Evolutionary conservation across 2,888 invertebrate genomes (phyloP).

Genomic region (Brachyptera risi): DNA sequence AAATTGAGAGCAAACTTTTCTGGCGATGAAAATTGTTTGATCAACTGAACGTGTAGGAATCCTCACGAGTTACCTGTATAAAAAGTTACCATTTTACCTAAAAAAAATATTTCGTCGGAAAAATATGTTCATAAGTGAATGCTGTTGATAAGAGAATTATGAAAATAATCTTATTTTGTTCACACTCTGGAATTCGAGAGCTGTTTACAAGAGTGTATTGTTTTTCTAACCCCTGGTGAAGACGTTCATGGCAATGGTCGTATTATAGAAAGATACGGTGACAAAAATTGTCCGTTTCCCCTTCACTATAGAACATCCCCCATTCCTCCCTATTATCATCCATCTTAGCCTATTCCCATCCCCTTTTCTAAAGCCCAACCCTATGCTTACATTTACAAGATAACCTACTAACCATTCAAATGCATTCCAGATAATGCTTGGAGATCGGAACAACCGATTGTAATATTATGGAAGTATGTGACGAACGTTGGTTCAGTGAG

Average conservation of each 20-base stretch:
- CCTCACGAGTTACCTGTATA: no score
- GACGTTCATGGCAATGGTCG: neutral
- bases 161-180: no score
- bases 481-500: neutral
- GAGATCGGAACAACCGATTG: neutral
- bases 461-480: no score
- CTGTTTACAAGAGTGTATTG: neutral
- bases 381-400: conserved; percentile 2
- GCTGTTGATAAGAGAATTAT: no score
- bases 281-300: conserved; percentile 19
- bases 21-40: no score
- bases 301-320: no score
- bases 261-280: conserved; percentile 21
- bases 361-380: neutral
- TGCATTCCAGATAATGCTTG: neutral
- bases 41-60: no score
- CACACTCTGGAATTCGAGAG: no score
- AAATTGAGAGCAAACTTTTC: no score
- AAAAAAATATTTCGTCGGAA: no score
- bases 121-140: no score
- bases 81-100: no score
- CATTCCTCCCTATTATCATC: conserved; percentile 7
- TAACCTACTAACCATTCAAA: conserved; percentile 6
- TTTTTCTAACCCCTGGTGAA: conserved; percentile 4
- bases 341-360: neutral